phyloP scores from a whole-genome alignment of 23 tunicate genomes.

The Phallusia fumigata region DNA sequence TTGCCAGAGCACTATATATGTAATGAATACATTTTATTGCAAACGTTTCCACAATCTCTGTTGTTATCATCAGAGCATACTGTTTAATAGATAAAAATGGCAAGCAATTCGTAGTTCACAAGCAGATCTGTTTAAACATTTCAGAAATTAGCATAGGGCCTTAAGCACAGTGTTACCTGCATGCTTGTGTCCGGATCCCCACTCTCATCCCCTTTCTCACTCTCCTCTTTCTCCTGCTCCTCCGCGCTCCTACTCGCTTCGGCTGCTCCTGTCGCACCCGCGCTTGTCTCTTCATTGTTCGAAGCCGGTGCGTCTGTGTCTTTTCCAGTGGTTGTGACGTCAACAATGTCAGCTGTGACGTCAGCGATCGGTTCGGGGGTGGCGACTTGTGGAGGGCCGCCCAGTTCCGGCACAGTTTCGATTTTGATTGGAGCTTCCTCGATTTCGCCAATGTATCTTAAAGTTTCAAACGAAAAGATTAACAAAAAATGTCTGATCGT shows the following conservation, averaged over 20 bases:
- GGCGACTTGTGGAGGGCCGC: neutral
- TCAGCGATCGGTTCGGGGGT: conserved; percentile 30
- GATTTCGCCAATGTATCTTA: conserved; percentile 55
- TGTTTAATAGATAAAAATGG: too few relatives aligned
- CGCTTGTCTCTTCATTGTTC: neutral
- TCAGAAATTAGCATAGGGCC: too few relatives aligned
- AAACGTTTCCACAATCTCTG: too few relatives aligned
- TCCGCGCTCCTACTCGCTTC: conserved; percentile 18
- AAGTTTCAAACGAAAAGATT: neutral
- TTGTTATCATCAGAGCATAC: too few relatives aligned
- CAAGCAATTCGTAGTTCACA: too few relatives aligned
- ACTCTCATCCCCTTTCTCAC: conserved; percentile 26
- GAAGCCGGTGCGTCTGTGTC: conserved; percentile 1
- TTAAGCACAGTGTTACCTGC: conserved; percentile 5
- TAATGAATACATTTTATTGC: too few relatives aligned
- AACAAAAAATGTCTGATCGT: neutral
- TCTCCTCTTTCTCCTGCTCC: conserved; percentile 24
- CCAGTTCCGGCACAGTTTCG: neutral
- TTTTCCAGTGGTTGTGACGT: neutral
- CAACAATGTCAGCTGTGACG: neutral
- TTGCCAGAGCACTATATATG: too few relatives aligned
- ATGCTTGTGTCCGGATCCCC: conserved; percentile 27
- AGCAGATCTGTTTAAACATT: too few relatives aligned
- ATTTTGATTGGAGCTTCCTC: conserved; percentile 3
- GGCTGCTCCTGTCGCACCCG: neutral